Evolutionary conservation across 2,113 vertebrate genomes (phyloP).

Genomic region (Formicarius rufipectus): DNA sequence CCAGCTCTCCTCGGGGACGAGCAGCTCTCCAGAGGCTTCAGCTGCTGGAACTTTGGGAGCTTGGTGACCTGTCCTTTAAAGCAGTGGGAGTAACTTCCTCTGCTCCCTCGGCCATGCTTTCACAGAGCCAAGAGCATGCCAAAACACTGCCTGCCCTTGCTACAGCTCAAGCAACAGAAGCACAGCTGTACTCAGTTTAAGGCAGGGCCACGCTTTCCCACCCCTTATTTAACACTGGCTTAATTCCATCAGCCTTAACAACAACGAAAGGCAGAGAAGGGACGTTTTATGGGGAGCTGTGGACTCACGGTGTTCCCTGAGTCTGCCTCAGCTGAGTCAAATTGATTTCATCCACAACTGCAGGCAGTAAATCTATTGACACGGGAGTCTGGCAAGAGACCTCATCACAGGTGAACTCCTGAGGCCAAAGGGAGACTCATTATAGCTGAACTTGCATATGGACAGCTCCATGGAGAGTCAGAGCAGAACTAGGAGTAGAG

Average conservation of each 20-base stretch:
- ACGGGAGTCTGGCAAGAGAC: neutral
- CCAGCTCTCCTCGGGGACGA: conserved; percentile 17
- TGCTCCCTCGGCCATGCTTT: conserved; percentile 7
- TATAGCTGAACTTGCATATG: neutral
- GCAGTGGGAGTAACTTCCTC: conserved; percentile 20
- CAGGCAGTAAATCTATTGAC: neutral
- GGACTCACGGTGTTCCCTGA: neutral
- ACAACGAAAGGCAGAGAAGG: neutral
- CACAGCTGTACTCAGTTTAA: conserved; percentile 16
- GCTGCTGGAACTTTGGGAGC: conserved; percentile 20
- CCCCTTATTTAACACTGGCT: conserved; percentile 9
- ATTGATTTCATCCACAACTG: neutral
- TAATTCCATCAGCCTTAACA: neutral
- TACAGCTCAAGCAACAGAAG: neutral
- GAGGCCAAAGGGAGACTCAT: neutral
- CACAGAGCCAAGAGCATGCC: neutral
- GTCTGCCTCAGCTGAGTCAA: neutral
- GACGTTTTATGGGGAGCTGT: neutral
- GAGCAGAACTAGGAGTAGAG: neutral
- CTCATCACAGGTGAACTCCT: neutral
- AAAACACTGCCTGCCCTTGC: neutral
- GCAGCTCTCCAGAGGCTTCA: neutral
- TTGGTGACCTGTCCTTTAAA: conserved; percentile 43
- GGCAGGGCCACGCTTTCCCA: conserved; percentile 25
- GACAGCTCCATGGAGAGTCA: neutral